Percentiles rank a stretch among this genome's conserved stretches.
These are phyloP conservation scores for Salarias fasciatus DNA, from an alignment of 2,797 vertebrate genomes.

Conservation along the genomic window DNA sequence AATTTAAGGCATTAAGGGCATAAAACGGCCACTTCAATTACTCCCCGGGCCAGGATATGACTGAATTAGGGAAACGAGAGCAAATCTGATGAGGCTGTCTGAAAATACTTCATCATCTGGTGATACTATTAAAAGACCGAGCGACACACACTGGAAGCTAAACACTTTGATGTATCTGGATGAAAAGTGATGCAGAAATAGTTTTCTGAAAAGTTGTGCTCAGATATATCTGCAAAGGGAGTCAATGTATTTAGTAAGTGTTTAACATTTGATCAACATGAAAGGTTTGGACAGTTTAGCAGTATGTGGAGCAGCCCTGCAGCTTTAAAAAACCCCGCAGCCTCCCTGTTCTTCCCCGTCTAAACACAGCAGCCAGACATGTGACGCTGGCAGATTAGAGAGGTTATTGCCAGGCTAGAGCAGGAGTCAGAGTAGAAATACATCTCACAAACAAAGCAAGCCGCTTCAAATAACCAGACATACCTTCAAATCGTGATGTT, in stretches of 20 bases:
- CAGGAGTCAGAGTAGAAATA: constrained; percentile 5
- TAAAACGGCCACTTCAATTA: constrained; percentile 57
- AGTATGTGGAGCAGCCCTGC: constrained; percentile 19
- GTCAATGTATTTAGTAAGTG: constrained; percentile 8
- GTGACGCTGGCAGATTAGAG: constrained; percentile 14
- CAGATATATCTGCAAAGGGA: constrained; percentile 9
- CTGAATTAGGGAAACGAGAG: constrained; percentile 44
- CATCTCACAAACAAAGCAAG: neutral
- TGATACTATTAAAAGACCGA: constrained; percentile 48
- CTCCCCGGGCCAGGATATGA: constrained; percentile 39
- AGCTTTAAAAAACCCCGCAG: constrained; percentile 12
- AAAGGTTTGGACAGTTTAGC: constrained; percentile 17
- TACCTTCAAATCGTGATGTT: too few relatives aligned
- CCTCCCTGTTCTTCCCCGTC: constrained; percentile 8
- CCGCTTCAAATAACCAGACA: too few relatives aligned
- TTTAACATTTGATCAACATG: constrained; percentile 51
- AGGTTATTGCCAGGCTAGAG: constrained; percentile 14
- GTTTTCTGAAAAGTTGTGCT: constrained; percentile 25
- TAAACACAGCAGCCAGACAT: constrained; percentile 22
- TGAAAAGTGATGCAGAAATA: constrained; percentile 14
- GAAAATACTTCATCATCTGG: constrained; percentile 38
- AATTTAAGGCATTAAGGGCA: constrained; percentile 60
- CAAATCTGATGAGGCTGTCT: constrained; percentile 35
- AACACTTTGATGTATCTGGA: constrained; percentile 16
- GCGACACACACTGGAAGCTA: neutral